Evolutionary conservation across 1,140 invertebrate genomes (phyloP).

Genomic region (Drosophila parvula): DNA sequence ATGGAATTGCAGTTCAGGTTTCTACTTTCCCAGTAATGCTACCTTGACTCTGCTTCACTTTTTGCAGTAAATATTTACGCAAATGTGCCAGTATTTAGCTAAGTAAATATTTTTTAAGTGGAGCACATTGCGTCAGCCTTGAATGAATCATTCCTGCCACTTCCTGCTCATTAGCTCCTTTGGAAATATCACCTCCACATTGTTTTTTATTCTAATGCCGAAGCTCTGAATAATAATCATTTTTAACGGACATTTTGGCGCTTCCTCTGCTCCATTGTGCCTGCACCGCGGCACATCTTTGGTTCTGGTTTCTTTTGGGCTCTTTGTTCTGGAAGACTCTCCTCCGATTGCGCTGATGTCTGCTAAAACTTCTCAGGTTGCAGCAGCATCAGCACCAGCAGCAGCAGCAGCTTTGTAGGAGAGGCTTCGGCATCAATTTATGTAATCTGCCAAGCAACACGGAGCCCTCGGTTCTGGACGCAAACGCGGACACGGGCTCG

Average conservation of each 20-base stretch:
- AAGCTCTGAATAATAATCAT: not conserved
- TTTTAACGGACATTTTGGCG: not conserved
- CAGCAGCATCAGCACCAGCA: slow-evolving; percentile 35
- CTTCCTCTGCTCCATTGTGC: slow-evolving; percentile 34
- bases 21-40: slow-evolving; percentile 14
- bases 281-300: slow-evolving; percentile 15
- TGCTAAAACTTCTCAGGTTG: slow-evolving; percentile 58
- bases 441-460: slow-evolving; percentile 70
- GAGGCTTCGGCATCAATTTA: slow-evolving; percentile 78
- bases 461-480: slow-evolving; percentile 14
- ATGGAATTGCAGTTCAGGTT: slow-evolving; percentile 2
- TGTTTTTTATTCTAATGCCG: slow-evolving; percentile 7
- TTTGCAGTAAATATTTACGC: slow-evolving; percentile 35
- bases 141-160: slow-evolving; percentile 22
- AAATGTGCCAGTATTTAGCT: slow-evolving; percentile 13
- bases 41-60: slow-evolving; percentile 23
- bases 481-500: not conserved
- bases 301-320: slow-evolving; percentile 11
- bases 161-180: slow-evolving; percentile 31
- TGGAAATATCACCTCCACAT: not conserved
- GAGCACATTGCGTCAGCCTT: slow-evolving; percentile 20
- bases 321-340: slow-evolving; percentile 38
- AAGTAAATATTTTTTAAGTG: slow-evolving; percentile 25
- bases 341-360: slow-evolving; percentile 26
- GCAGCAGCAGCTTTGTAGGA: slow-evolving; percentile 12